A percentile compares a stretch with the other conserved stretches of the same genome.
Conservation (phyloP, 2,888 invertebrate genomes). For the Hermaeophaga mercurialis region DNA sequence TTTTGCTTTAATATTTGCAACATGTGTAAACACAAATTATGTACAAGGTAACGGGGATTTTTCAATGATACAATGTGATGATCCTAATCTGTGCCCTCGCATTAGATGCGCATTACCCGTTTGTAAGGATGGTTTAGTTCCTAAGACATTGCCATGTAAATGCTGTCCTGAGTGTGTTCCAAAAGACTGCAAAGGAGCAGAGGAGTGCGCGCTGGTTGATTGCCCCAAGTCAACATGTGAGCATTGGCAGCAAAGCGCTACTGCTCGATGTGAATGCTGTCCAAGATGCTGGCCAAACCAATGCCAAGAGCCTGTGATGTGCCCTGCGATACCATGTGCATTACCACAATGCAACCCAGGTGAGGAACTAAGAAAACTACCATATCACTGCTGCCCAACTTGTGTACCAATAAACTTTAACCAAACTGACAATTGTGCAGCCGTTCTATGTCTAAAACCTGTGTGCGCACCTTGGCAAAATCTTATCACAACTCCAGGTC, state of each 20-base stretch:
- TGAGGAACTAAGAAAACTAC: background rate
- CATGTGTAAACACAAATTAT: too few relatives aligned
- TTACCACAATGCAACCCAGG: background rate
- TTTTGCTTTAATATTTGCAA: too few relatives aligned
- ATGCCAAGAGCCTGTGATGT: background rate
- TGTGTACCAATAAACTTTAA: too few relatives aligned
- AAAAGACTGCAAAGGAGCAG: background rate
- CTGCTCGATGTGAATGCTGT: background rate
- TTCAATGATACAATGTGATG: too few relatives aligned
- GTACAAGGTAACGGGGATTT: too few relatives aligned
- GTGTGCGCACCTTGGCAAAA: too few relatives aligned
- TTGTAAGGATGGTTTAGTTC: background rate
- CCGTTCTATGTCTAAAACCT: background rate
- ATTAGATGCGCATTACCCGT: background rate
- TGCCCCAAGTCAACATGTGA: background rate
- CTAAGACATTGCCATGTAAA: background rate
- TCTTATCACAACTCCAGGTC: too few relatives aligned
- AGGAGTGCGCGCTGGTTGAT: background rate
- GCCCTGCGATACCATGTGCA: background rate
- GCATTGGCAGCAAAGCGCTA: background rate
- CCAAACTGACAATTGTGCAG: background rate
- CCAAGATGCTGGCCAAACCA: background rate
- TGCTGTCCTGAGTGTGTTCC: slow-evolving; percentile 5
- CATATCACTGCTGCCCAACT: background rate
- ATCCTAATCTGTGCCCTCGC: too few relatives aligned